Evolutionary conservation across 2,888 invertebrate genomes (phyloP), one percentile per base, ranked within the genome.

Genomic region (Ceramica pisi): DNA sequence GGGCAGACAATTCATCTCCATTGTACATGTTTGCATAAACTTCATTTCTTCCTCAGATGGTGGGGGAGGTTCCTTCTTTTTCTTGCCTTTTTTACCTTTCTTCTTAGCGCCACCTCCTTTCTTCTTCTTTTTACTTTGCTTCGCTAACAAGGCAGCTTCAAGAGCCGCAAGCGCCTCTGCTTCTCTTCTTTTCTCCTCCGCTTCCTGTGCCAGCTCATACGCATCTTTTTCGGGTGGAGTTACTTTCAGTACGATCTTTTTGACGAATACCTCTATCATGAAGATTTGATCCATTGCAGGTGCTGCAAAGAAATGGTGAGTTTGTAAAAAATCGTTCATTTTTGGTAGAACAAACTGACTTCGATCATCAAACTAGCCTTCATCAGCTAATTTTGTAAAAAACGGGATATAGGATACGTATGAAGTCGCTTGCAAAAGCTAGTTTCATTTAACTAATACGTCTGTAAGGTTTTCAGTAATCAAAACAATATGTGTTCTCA

Each of bases 41-140:
- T 95, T 95, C 88, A 95, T 86, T 90, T 96, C 96, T 90, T 96
- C 96, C 87, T 95, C 95, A 0, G 95, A 93, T 16, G 95, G 95
- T 80, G 89, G 80, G 0, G 92, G 92, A n/a, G 95, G 95, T 78
- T 90, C 92, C 66, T 94, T 94, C 73, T 94, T 94, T 73, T 93
- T 93, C 60, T 91, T 92, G 0, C 80, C 71, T 55, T 82, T 76
- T 44, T 88, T 89, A 0, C 80, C 87, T 66, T 92, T 93, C 0
- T 88, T 89, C 55, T 86, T 81, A 0, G 87, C 88, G 0, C 83
- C 85, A 0, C 75, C 23, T n/a, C 21, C 35, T 12, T 79, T 79
- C 16, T 87, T 88, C 0, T 83, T 87, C 67, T 91, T 90, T 69
- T 92, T 87, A 89, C 77, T 91, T 91, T 50, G 1, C 35, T 84